Evolutionary conservation across 2,113 vertebrate genomes (phyloP), one percentile per base, ranked within the genome.

Genomic region (Todiramphus chloris): DNA sequence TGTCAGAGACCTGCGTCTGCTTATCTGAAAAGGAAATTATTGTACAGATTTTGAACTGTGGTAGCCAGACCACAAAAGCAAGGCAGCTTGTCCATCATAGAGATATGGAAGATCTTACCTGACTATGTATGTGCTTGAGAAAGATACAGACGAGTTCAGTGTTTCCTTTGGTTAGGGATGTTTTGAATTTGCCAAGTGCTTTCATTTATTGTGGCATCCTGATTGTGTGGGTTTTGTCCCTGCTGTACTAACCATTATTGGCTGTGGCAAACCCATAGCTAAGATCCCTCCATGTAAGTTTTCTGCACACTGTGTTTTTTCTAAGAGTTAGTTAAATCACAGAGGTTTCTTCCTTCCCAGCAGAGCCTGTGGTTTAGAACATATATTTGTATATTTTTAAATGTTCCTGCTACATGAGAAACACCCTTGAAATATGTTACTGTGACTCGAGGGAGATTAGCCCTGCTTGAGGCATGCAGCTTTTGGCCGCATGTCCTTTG

Each of bases 331-430:
- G 50, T 66, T 76, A 60, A 81, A 89, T 55, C 51, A 37, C 28
- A 39, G 31, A 27, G 63, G 21, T 94, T 94, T 86, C 67, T 83
- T 86, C 53, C 82, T 85, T 88, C 55, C 50, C 82, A 73, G 53
- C 43, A 83, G 74, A 93, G 27, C 33, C 43, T 67, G 17, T 73
- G 84, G 85, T 87, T 96, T 95, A 85, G 23, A 76, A 62, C 44
- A n/a, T 25, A 25, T 30, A 58, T 62, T 89, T 12, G 13, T 87
- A 11, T 79, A 74, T 85, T 96, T 97, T 96, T 15, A 88, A 76
- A 90, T 25, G 75, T 85, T 92, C n/a, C 39, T 93, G 80, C 58
- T 91, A 9, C 63, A 48, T 92, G 83, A 91, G 64, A 95, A 95
- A 92, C 25, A 60, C 35, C 30, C 51, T 79, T 92, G 89, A 95